Evolutionary conservation across 2,113 vertebrate species (phyloP).

Genomic region (Chrysochloris asiatica): DNA sequence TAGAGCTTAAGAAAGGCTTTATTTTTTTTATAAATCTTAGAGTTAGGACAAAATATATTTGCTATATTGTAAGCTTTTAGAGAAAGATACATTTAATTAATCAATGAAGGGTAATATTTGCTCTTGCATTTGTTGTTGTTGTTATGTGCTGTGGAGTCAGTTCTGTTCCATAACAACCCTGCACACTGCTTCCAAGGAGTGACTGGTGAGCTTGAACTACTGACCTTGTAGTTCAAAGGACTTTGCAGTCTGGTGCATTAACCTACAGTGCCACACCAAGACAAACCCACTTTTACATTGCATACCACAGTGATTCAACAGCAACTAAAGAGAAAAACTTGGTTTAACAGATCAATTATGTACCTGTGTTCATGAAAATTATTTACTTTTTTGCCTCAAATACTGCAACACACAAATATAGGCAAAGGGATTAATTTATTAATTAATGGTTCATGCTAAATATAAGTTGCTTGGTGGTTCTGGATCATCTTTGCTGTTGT

Average conservation of each 20-base stretch:
- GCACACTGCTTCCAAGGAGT: no score
- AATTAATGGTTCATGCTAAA: background rate
- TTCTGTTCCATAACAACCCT: no score
- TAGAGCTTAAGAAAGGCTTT: background rate
- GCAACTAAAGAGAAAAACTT: conserved; percentile 16
- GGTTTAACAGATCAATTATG: background rate
- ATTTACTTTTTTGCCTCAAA: background rate
- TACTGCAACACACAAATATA: background rate
- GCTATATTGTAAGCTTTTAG: background rate
- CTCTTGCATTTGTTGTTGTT: background rate
- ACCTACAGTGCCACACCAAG: no score
- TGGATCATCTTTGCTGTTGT: no score
- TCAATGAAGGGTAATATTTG: conserved; percentile 16
- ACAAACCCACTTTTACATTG: background rate
- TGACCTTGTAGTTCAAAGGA: no score
- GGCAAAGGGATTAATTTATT: background rate
- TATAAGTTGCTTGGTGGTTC: background rate
- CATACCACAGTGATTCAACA: background rate
- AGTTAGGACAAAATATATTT: background rate
- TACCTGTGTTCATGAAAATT: no score
- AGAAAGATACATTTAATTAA: background rate
- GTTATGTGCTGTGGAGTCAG: no score
- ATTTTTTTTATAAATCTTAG: background rate
- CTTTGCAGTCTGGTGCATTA: no score
- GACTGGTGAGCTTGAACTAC: no score